phyloP scores from a whole-genome alignment of 2,113 vertebrate species.

The Lophochroa leadbeateri region DNA sequence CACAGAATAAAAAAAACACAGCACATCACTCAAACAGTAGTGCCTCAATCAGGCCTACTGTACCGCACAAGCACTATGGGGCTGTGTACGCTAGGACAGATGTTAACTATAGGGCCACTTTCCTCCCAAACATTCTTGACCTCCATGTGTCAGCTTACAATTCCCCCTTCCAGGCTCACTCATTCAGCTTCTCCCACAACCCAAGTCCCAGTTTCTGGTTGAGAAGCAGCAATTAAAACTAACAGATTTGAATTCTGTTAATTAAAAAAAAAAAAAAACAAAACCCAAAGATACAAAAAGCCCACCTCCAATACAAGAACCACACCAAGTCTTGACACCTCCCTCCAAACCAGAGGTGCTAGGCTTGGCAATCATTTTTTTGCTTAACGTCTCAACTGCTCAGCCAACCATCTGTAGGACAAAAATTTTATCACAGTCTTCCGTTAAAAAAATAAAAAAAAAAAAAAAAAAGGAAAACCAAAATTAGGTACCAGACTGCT shows the following conservation, averaged over 20 bases:
- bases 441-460: background rate
- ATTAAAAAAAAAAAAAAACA: background rate
- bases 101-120: background rate
- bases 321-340: background rate
- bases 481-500: background rate
- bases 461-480: background rate
- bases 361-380: background rate
- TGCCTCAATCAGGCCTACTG: background rate
- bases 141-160: background rate
- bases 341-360: background rate
- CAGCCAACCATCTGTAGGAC: background rate
- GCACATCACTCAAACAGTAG: background rate
- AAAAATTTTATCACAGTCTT: background rate
- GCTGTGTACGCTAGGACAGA: background rate
- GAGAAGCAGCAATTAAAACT: background rate
- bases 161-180: background rate
- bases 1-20: background rate
- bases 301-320: background rate
- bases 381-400: background rate
- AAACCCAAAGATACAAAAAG: background rate
- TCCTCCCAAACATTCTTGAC: background rate
- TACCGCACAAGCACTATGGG: background rate
- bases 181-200: background rate
- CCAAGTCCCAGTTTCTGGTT: background rate
- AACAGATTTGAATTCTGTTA: background rate